phyloP scores from a whole-genome alignment of 2,888 invertebrate genomes.

The Mythimna impura region DNA sequence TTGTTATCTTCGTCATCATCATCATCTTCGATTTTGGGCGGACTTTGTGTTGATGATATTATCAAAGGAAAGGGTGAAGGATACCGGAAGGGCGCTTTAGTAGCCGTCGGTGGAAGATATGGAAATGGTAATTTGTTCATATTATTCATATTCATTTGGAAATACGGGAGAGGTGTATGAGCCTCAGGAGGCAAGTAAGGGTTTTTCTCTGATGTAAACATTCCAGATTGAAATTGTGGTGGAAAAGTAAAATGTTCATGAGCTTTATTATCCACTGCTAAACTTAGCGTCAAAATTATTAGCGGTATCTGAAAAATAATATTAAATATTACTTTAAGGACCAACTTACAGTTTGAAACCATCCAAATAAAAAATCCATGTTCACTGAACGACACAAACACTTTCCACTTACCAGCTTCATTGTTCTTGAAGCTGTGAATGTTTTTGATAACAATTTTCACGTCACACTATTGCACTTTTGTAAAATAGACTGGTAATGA shows the following conservation, averaged over 20 bases:
- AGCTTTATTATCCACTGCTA: conserved; percentile 70
- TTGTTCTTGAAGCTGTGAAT: conserved; percentile 81
- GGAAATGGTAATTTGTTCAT: conserved; percentile 80
- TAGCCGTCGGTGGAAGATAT: conserved; percentile 80
- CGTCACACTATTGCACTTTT: conserved; percentile 85
- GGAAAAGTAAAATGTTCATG: conserved; percentile 82
- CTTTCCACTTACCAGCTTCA: conserved; percentile 88
- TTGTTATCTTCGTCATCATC: conserved; percentile 70
- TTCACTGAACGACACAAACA: conserved; percentile 68
- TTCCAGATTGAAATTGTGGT: conserved; percentile 78
- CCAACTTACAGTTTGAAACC: conserved; percentile 71
- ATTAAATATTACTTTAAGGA: conserved; percentile 31
- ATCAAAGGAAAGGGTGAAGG: conserved; percentile 79
- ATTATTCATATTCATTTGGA: conserved; percentile 80
- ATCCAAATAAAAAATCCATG: conserved; percentile 67
- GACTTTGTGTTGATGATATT: conserved; percentile 77
- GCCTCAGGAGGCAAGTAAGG: conserved; percentile 84
- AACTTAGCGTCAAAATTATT: conserved; percentile 73
- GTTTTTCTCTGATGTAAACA: conserved; percentile 80
- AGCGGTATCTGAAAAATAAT: conserved; percentile 82
- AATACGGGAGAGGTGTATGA: conserved; percentile 81
- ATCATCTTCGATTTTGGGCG: conserved; percentile 75
- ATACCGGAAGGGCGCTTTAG: conserved; percentile 78
- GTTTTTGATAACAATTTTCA: conserved; percentile 74
- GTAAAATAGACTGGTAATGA: conserved; percentile 88